These are phyloP conservation scores for Drosophila melanocephala DNA, from an alignment of 2,888 invertebrate genomes.

Conservation along the genomic window DNA sequence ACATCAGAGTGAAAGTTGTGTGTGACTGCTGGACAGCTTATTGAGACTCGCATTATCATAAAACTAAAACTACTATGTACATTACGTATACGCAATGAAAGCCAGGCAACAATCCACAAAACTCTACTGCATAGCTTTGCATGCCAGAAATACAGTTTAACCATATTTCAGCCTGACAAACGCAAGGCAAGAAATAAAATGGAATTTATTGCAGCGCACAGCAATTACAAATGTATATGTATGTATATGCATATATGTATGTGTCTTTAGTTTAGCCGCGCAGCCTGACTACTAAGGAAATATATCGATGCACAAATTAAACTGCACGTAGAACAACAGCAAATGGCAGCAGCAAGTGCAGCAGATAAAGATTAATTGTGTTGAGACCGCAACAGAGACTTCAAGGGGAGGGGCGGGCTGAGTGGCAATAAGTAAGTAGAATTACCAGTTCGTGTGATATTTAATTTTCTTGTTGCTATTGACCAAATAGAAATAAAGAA, in stretches of 20 bases:
- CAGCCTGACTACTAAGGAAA: slow-evolving; percentile 72
- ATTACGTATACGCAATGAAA: slow-evolving; percentile 35
- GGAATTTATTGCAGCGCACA: slow-evolving; percentile 65
- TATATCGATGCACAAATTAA: slow-evolving; percentile 82
- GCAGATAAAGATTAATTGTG: slow-evolving; percentile 53
- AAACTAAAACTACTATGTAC: neutral
- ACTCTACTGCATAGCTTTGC: slow-evolving; percentile 10
- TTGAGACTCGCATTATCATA: slow-evolving; percentile 17
- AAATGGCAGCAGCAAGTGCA: slow-evolving; percentile 17
- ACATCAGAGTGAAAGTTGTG: slow-evolving; percentile 4
- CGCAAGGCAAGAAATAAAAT: slow-evolving; percentile 55
- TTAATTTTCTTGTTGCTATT: slow-evolving; percentile 66
- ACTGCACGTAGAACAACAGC: slow-evolving; percentile 65
- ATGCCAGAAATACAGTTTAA: slow-evolving; percentile 54
- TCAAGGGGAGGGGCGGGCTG: neutral
- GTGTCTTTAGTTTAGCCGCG: slow-evolving; percentile 37
- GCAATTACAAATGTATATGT: slow-evolving; percentile 46
- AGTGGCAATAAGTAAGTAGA: neutral
- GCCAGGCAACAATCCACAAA: neutral
- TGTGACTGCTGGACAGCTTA: slow-evolving; percentile 5
- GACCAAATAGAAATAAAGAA: slow-evolving; percentile 57
- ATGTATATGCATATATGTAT: slow-evolving; percentile 11
- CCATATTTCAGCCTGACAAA: slow-evolving; percentile 73
- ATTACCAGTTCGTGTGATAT: slow-evolving; percentile 51
- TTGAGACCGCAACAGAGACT: slow-evolving; percentile 17